Evolutionary conservation across 2,113 vertebrate genomes (phyloP).

Genomic region (Benitochromis conjunctus): DNA sequence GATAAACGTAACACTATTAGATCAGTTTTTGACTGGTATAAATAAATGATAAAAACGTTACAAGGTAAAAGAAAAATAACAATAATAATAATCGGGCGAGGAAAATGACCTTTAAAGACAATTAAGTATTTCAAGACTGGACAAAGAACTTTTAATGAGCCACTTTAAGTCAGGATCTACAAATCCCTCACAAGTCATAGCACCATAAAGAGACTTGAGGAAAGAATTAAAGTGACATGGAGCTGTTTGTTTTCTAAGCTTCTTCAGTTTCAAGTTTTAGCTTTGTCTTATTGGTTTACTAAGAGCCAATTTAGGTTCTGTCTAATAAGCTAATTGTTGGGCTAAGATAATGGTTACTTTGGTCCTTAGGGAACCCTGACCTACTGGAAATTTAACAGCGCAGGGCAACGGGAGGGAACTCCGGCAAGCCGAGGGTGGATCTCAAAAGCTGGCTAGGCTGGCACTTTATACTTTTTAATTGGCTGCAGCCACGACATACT

Average conservation of each 20-base stretch:
- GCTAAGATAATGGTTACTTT: conserved; percentile 1
- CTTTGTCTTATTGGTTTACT: conserved; percentile 8
- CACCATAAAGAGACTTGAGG: neutral
- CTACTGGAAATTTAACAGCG: conserved; percentile 14
- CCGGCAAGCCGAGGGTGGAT: neutral
- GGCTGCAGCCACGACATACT: conserved; percentile 6
- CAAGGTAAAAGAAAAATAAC: neutral
- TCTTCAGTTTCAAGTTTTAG: neutral
- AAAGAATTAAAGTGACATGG: neutral
- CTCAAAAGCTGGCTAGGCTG: conserved; percentile 4
- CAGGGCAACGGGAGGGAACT: neutral
- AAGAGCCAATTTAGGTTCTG: conserved; percentile 3
- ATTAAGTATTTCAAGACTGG: neutral
- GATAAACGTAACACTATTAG: neutral
- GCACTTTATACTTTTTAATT: conserved; percentile 10
- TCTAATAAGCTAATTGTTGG: conserved; percentile 29
- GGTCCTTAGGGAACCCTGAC: neutral
- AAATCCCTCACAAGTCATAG: neutral
- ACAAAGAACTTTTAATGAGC: neutral
- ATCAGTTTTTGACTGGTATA: neutral
- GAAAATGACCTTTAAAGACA: neutral
- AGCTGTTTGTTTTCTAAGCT: neutral
- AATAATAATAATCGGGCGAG: neutral
- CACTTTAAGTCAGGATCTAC: neutral
- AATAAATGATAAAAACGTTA: neutral